phyloP scores from a whole-genome alignment of 2,797 vertebrate genomes.

The Falco concolor region DNA sequence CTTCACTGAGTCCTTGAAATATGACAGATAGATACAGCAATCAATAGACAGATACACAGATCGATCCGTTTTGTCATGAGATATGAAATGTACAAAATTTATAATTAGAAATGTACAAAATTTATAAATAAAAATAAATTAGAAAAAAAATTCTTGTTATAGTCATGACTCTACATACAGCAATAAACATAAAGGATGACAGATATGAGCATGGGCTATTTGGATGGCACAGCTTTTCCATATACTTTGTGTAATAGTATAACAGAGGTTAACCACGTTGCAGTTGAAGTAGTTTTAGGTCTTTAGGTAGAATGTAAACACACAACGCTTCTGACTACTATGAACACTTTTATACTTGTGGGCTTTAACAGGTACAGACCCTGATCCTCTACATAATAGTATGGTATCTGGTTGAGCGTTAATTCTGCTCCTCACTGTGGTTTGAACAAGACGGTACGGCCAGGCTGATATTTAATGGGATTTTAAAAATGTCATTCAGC shows the following conservation, averaged over 20 bases:
- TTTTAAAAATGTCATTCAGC: background rate
- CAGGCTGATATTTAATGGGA: background rate
- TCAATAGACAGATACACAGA: background rate
- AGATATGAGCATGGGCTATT: background rate
- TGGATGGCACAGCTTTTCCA: background rate
- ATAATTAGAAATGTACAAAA: background rate
- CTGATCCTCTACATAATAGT: background rate
- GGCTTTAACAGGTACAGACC: background rate
- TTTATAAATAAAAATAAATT: background rate
- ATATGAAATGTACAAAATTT: background rate
- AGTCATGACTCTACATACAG: background rate
- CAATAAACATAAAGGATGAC: background rate
- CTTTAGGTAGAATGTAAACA: background rate
- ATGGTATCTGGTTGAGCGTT: background rate
- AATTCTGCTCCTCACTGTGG: background rate
- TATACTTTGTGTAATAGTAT: background rate
- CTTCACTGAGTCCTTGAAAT: background rate
- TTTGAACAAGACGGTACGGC: background rate
- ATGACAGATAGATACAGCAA: background rate
- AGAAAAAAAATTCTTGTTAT: background rate
- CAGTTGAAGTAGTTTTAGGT: background rate
- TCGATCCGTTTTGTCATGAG: background rate
- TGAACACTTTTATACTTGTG: background rate
- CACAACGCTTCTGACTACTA: background rate
- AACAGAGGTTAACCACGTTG: background rate